Base-by-base conservation (phyloP, 2,113 vertebrate species). In the Oophaga pumilio region DNA sequence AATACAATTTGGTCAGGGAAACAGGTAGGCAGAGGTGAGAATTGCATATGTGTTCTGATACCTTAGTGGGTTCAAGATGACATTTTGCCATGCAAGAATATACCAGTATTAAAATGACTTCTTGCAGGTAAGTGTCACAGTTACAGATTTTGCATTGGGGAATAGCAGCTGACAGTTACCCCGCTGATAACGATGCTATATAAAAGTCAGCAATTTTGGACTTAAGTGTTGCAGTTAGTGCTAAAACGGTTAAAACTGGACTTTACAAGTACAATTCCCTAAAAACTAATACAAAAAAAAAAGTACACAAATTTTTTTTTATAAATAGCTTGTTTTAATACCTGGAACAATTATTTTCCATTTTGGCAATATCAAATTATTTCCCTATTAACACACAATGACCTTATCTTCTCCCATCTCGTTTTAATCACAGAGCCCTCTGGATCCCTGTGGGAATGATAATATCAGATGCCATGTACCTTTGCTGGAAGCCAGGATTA, bases 401-500 rank as follows among this genome's bases (percentile, higher is more conserved):
- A 74, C 43, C 43, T 74, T 49, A 74, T 74, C 71, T 50, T 50
- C 71, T 50, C 33, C 50, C 71, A 74, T 74, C 71, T 49, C 33
- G 1, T 20, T 74, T 74, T 74, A 74, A 74, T 74, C 71, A 50
- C 71, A 50, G 71, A 50, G 43, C 71, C 71, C 71, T 50, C 71
- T 74, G 71, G 71, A 74, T 74, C 50, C 56, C 59, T 66, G 22
- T 66, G 56, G 62, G 80, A 49, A 74, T 11, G 49, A 18, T 6
- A 66, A 71, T 22, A 84, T 69, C 26, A 85, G 56, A 78, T 22
- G 62, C 20, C 33, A 68, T 24, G 33, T n/a, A 66, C 28, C 33
- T 82, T 82, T 68, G 60, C 80, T 82, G 80, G 22, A 68, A 66
- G 22, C 76, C 50, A 15, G 76, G 52, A 57, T 82, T 66, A 64